Base-by-base conservation (phyloP, 2,888 invertebrate genomes). In the Patella caerulea region DNA sequence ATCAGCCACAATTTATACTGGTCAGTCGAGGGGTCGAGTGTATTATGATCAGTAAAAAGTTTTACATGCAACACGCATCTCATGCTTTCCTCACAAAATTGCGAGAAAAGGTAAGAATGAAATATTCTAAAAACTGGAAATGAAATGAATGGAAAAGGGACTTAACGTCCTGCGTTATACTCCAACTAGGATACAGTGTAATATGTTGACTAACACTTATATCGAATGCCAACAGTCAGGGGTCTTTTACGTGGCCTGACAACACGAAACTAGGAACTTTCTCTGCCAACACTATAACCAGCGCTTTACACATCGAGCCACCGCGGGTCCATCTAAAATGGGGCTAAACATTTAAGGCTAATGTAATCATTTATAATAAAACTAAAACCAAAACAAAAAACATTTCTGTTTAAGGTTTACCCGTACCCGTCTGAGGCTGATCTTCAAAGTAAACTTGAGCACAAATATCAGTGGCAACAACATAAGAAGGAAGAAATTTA, bases 11-110 rank as follows among this genome's bases (percentile, higher is more conserved):
- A 17, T 82, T 89, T 54, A 86, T 86, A 70, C 79, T 89, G 69
- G 87, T 88, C 77, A 89, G 89, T 75, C 88, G 88, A 75, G 88
- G 89, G 1, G 86, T 85, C 1, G 89, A 89, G 78, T 87, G 88
- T 24, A 84, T 89, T 72, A 84, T 86, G 84, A 84, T 89, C 29
- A 84, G 86, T 76, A 89, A 88, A 78, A 88, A 88, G 75, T 85
- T 88, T 72, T 89, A 83, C 81, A 75, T 84, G 78, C 88, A 89
- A 72, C 81, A 87, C 74, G 86, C 86, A 9, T 81, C 84, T 7
- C 82, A 86, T 54, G 79, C 77, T 70, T 82, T 86, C 17, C 76
- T 86, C 19, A 82, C 85, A 34, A 79, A 81, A 65, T 79, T 88
- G n/a, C 79, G 85, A 71, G 86, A 86, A 70, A 78, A 79, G 78